A percentile compares a stretch with the other conserved stretches of the same genome.
These are phyloP conservation scores for Nesogale talazaci DNA, from an alignment of 2,113 vertebrate species.

Conservation along the genomic window DNA sequence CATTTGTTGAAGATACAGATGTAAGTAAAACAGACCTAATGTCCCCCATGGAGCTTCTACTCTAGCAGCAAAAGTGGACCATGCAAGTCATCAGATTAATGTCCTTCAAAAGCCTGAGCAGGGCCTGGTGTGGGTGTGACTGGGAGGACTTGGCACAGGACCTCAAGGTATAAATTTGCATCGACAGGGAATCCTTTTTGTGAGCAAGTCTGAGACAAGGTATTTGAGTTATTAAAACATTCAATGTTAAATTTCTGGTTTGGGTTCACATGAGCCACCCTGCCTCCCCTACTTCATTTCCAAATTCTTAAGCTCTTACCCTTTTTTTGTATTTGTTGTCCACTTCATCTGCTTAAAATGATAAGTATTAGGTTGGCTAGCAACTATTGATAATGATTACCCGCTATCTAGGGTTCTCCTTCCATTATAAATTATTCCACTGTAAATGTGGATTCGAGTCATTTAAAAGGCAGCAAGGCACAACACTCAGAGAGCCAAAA, in stretches of 20 bases:
- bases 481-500: not conserved
- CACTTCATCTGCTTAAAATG: not conserved
- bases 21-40: not conserved
- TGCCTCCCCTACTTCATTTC: not conserved
- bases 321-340: not conserved
- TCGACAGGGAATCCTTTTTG: not conserved
- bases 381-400: not conserved
- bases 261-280: not conserved
- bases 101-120: not conserved
- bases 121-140: not conserved
- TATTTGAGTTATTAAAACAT: not conserved
- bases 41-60: not conserved
- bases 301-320: not conserved
- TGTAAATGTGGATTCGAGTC: not conserved
- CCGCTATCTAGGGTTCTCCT: not conserved
- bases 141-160: not conserved
- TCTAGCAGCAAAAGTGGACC: not conserved
- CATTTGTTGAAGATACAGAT: not conserved
- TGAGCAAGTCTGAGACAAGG: not conserved
- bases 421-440: not conserved
- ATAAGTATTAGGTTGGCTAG: too few species aligned
- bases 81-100: not conserved
- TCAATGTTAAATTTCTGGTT: conserved; percentile 13
- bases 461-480: conserved; percentile 4
- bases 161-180: not conserved